Evolutionary conservation across 1,140 invertebrate genomes (phyloP), one percentile per base, ranked within the genome.

Genomic region (Oscheius sp.): DNA sequence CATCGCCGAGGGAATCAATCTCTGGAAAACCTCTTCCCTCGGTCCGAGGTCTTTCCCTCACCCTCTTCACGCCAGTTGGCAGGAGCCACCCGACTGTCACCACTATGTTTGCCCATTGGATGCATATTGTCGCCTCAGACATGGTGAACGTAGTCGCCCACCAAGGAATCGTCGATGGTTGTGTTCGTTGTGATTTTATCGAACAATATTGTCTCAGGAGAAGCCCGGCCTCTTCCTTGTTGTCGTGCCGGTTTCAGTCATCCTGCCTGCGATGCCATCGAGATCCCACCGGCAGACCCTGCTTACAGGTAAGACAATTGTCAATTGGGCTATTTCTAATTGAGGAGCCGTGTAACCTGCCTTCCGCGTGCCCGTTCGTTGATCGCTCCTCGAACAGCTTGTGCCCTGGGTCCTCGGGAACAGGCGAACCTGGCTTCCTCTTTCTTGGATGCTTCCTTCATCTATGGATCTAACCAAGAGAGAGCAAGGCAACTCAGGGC

Each of bases 341-440:
- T 55, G 38, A 4, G 23, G 45, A 58, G 58, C 49, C 72, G 75
- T 46, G 65, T 82, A 1, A 68, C 68, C 20, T 79, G 78, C 76
- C 70, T 82, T 31, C 77, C 82, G 1, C 83, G 84, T 45, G 29
- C 78, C 2, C 67, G 82, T 31, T 78, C 81, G 10, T 32, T 82
- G n/a, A 55, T 68, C 32, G 81, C 82, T 45, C 71, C 82, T 29
- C 23, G 76, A 13, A 61, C 72, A 15, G 61, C 78, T 20, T 83
- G 82, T 68, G 55, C 72, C 18, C 62, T 83, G 77, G 93, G 93
- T 18, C 91, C 93, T 0, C 88, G 94, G 74, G 92, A 95, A 78
- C 94, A 96, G 87, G 90, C 93, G 1, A 96, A 97, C 86, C 92
- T 95, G 81, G 93, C 95, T 80, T 93, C 93, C 0, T 91, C 91